Conservation (phyloP, 2,113 vertebrate genomes). For the Mustela lutreola region DNA sequence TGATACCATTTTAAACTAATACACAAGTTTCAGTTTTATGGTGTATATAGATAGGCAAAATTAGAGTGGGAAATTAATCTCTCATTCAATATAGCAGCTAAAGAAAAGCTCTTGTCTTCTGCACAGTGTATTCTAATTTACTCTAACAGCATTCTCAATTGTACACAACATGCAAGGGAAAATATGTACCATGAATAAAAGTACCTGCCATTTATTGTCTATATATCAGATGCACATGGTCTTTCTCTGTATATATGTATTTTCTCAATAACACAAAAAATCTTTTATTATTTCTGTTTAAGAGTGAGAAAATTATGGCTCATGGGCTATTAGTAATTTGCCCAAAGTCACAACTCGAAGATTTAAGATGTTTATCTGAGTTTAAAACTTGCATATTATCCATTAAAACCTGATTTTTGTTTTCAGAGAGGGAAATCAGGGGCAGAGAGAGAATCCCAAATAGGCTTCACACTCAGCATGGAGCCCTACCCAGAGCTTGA, state of each 20-base stretch:
- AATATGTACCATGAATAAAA: neutral
- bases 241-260: neutral
- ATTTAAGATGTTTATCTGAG: constrained; percentile 8
- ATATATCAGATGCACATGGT: neutral
- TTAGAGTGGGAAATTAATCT: neutral
- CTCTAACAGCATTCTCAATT: neutral
- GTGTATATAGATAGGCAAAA: neutral
- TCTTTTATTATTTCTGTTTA: neutral
- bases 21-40: neutral
- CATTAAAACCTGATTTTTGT: neutral
- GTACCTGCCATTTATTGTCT: neutral
- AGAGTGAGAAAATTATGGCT: neutral
- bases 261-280: neutral
- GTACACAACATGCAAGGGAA: neutral
- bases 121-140: neutral
- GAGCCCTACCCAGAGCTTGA: neutral
- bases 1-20: constrained; percentile 20
- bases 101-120: neutral
- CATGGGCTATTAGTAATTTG: neutral
- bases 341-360: neutral
- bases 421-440: neutral
- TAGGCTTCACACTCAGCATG: neutral
- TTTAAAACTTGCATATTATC: neutral
- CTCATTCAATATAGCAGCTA: neutral
- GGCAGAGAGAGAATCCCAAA: neutral